Conservation (phyloP, 2,888 invertebrate genomes). For the Epirrhoe tristata region DNA sequence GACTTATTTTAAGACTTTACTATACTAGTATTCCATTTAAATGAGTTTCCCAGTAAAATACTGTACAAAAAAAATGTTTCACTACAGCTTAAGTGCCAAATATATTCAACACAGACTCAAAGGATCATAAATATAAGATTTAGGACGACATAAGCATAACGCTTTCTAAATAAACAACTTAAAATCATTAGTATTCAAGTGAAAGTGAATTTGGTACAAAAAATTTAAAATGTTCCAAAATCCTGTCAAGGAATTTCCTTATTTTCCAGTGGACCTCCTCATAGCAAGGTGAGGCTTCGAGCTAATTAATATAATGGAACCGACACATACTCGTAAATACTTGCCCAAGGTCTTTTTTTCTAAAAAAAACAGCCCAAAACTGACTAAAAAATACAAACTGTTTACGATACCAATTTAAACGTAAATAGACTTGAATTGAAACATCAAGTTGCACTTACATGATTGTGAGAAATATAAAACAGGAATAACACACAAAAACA, state of each 20-base stretch:
- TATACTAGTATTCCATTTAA: no score
- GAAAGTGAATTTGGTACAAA: constrained; percentile 24
- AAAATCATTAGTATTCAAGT: constrained; percentile 5
- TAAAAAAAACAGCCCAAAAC: constrained; percentile 45
- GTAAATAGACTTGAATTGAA: not conserved
- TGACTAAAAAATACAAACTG: constrained; percentile 28
- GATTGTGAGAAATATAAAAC: constrained; percentile 57
- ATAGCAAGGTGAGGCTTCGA: constrained; percentile 48
- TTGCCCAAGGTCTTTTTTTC: constrained; percentile 54
- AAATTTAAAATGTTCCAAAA: not conserved
- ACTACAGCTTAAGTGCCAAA: not conserved
- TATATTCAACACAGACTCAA: not conserved
- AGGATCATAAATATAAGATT: not conserved
- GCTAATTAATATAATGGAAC: constrained; percentile 51
- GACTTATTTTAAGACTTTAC: no score
- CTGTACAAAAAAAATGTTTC: not conserved
- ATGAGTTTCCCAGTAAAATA: not conserved
- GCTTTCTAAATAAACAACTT: not conserved
- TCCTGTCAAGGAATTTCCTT: constrained; percentile 33
- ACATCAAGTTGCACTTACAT: constrained; percentile 64
- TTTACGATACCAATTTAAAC: not conserved
- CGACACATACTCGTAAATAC: constrained; percentile 43
- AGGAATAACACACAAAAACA: constrained; percentile 64
- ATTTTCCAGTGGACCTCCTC: constrained; percentile 34
- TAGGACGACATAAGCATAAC: not conserved